Base-by-base conservation (phyloP, 2,113 vertebrate genomes). In the Dinomys branickii region DNA sequence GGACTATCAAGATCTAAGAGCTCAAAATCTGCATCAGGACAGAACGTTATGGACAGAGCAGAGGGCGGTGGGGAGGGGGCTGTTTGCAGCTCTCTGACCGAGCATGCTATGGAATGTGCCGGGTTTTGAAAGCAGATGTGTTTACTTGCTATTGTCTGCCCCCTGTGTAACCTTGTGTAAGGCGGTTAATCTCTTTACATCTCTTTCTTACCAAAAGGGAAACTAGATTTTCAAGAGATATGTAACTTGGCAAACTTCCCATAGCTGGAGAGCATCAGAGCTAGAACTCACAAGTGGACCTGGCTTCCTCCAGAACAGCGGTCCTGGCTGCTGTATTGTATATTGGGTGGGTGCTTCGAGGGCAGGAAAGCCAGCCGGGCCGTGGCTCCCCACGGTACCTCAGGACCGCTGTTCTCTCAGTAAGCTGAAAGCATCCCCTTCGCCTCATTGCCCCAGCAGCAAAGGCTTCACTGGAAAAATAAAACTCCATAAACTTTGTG, bases 61-160 rank as follows among this genome's bases (percentile, higher is more conserved):
- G 33, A 28, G 13, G 0, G 1, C 0, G 3, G 0, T 2, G 44
- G 8, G 6, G 28, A 20, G 67, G 1, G 11, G 33, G n/a, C 2
- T 28, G 7, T 33, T 30, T 73, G 75, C 56, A 33, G 11, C 2
- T 52, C 81, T 16, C 0, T 50, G 41, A 2, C 22, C 33, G 11
- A 5, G 17, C 19, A 1, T 7, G 5, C 13, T 0, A 28, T 22
- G 9, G 22, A 56, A 24, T 87, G 38, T 11, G 2, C 30, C 56
- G n/a, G 50, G 17, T 52, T 90, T 26, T 81, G 54, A 89, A 90
- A 84, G 1, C 20, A 50, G 50, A 63, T 30, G 7, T 52, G 41
- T 75, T 24, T 10, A 2, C 35, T n/a, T 20, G 5, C 44, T 56
- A 4, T 38, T 19, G 3, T 47, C 30, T 41, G 12, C 83, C 6